These are phyloP conservation scores for Myocastor coypus DNA, from an alignment of 2,113 vertebrate species.

Conservation along the genomic window DNA sequence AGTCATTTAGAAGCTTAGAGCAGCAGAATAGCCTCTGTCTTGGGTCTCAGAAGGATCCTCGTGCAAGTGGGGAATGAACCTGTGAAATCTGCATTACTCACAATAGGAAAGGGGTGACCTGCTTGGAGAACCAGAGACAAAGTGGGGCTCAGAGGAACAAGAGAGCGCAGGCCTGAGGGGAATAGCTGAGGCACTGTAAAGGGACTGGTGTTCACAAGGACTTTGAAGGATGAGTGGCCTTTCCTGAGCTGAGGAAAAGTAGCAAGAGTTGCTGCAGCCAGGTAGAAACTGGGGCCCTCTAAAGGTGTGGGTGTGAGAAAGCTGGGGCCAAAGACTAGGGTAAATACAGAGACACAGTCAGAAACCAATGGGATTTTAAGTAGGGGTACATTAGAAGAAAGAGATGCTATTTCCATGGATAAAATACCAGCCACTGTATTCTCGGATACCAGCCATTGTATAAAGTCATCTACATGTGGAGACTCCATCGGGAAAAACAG, in stretches of 20 bases:
- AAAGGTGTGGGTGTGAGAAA: not conserved
- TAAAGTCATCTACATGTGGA: not conserved
- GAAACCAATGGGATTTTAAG: constrained; percentile 49
- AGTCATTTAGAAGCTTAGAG: not conserved
- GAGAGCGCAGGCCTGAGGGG: not conserved
- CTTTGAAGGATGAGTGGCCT: not conserved
- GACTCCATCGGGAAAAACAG: not conserved
- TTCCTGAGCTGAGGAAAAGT: not conserved
- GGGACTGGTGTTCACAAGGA: not conserved
- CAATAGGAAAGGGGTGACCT: not conserved
- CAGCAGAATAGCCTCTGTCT: not conserved
- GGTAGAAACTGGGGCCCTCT: not conserved
- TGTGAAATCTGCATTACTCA: not conserved
- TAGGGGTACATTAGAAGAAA: not conserved
- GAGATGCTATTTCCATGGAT: not conserved
- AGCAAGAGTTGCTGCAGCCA: not conserved
- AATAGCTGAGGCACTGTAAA: not conserved
- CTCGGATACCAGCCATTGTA: not conserved
- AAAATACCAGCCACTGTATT: not conserved
- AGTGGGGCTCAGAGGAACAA: not conserved
- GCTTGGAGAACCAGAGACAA: not conserved
- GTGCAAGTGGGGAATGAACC: not conserved
- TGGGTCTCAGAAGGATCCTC: not conserved
- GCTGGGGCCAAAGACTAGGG: not conserved
- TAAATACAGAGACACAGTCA: not conserved